Percentiles rank a stretch among this genome's conserved stretches.
phyloP scores from a whole-genome alignment of 92 coral and sea anemone species.

The Scolanthus callimorphus region DNA sequence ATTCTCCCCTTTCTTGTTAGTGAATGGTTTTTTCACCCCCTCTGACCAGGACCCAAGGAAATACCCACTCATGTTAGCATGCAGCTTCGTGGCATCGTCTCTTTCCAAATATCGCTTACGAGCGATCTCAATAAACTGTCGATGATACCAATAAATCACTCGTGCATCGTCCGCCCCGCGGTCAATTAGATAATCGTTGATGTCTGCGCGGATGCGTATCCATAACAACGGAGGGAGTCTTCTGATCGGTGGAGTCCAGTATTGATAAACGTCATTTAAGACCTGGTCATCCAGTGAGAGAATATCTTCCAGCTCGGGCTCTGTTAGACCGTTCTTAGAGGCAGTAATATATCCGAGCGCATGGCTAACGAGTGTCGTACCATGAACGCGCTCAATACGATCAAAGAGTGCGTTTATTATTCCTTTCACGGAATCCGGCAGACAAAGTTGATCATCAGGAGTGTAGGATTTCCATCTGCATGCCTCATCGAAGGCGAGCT shows the following conservation, averaged over 20 bases:
- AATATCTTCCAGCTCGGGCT: constrained; percentile 86
- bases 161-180: constrained; percentile 92
- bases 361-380: constrained; percentile 76
- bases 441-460: constrained; percentile 34
- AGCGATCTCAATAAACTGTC: constrained; percentile 93
- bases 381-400: constrained; percentile 82
- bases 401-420: constrained; percentile 79
- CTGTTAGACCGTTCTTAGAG: constrained; percentile 91
- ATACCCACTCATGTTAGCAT: constrained; percentile 77
- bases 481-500: constrained; percentile 90
- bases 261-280: constrained; percentile 94
- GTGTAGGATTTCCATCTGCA: constrained; percentile 95
- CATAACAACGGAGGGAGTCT: constrained; percentile 92
- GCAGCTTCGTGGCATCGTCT: constrained; percentile 41
- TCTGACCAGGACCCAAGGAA: constrained; percentile 86
- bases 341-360: constrained; percentile 90
- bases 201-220: constrained; percentile 86
- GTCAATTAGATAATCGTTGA: constrained; percentile 84
- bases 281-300: constrained; percentile 95
- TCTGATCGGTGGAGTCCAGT: constrained; percentile 98
- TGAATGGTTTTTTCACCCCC: constrained; percentile 72
- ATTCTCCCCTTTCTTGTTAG: constrained; percentile 69
- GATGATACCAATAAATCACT: constrained; percentile 92
- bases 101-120: constrained; percentile 68
- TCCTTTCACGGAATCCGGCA: constrained; percentile 66